Evolutionary conservation across 2,113 vertebrate genomes (phyloP), one percentile per base, ranked within the genome.

Genomic region (Petrocephalus zakoni): DNA sequence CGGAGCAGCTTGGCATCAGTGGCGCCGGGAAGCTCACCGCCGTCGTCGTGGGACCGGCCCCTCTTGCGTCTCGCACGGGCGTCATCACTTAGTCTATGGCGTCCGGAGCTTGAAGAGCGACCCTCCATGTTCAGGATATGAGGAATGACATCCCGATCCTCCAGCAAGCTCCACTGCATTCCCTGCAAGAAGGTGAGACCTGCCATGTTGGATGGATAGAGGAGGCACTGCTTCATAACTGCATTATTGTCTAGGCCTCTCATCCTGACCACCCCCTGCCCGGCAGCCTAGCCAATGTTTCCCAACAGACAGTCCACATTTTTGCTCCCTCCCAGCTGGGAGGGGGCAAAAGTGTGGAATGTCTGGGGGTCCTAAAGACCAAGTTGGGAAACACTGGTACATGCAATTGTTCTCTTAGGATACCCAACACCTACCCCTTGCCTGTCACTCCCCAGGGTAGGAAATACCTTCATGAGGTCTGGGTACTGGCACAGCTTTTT

Each of bases 401-500:
- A 78, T 29, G 15, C 29, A 68, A n/a, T 51, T 13, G 21, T 25
- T 84, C 81, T 22, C 17, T 84, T 22, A 11, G 6, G 46, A 51
- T 49, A 84, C 29, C 72, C 34, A 5, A 19, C 15, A 13, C 13
- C 72, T 19, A 42, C 11, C 34, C 37, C 81, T 49, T 49, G 25
- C 29, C 61, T 87, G 75, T 34, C 46, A 21, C 19, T 19, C n/a
- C 61, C 22, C 37, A 29, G 25, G 78, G 49, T 42, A 6, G 84
- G 5, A 52, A 85, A 90, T 97, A 99, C 98, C 98, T 99, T 99
- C 94, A 98, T 96, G 89, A 99, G 97, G 92, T 99, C 98, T 84
- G 98, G 98, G 94, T 98, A 99, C 93, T 99, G 98, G 64, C 98
- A 96, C 90, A 99, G 94, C 92, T 99, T 98, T 95, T 99, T 99